phyloP scores from a whole-genome alignment of 2,888 invertebrate genomes.

The Drosophila quinaria region DNA sequence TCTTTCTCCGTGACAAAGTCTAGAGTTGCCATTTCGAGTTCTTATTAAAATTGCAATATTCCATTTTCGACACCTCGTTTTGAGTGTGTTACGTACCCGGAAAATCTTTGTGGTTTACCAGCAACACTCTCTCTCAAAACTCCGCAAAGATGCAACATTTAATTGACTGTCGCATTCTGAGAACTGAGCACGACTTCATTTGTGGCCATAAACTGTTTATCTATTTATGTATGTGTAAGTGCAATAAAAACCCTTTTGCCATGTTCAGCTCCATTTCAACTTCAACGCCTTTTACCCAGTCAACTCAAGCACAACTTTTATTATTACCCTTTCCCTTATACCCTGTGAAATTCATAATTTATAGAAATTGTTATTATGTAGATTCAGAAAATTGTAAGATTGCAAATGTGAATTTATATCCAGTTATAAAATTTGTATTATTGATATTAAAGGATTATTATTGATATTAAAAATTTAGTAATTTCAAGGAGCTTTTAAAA shows the following conservation, averaged over 20 bases:
- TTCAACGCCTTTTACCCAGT: neutral
- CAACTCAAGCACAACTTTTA: neutral
- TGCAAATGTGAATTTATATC: too few species aligned
- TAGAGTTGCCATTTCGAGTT: slow-evolving; percentile 50
- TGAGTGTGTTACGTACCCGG: slow-evolving; percentile 10
- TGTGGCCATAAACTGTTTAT: slow-evolving; percentile 32
- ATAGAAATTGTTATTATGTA: neutral
- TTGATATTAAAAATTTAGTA: too few species aligned
- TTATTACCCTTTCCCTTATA: neutral
- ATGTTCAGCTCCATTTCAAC: neutral
- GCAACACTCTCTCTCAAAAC: neutral
- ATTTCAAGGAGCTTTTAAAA: too few species aligned
- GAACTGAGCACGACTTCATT: slow-evolving; percentile 9
- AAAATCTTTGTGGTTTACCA: slow-evolving; percentile 43
- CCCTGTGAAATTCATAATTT: neutral
- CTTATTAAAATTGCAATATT: slow-evolving; percentile 73
- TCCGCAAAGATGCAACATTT: slow-evolving; percentile 19
- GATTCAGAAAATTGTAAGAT: too few species aligned
- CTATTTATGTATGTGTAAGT: slow-evolving; percentile 25
- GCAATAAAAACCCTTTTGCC: slow-evolving; percentile 20
- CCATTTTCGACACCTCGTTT: slow-evolving; percentile 61
- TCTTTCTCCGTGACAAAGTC: neutral
- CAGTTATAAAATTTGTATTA: too few species aligned
- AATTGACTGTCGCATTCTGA: slow-evolving; percentile 10
- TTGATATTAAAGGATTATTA: too few species aligned